Conservation (phyloP, 2,888 invertebrate species). For the Deilephila elpenor region DNA sequence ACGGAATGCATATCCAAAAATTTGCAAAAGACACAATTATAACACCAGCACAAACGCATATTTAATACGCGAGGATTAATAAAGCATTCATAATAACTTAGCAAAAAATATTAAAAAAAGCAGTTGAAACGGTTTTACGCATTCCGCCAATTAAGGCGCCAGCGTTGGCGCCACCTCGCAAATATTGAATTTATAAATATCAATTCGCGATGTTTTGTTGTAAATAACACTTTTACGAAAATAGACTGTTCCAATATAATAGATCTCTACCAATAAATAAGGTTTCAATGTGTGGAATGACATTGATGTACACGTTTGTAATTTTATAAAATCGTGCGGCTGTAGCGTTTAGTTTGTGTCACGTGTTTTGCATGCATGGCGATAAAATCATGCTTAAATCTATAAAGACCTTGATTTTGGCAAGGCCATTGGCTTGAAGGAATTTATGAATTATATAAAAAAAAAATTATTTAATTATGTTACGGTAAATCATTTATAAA, state of each 20-base stretch:
- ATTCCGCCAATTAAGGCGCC: conserved; percentile 22
- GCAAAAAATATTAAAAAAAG: neutral
- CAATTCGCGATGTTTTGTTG: conserved; percentile 18
- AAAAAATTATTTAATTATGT: neutral
- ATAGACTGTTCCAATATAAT: conserved; percentile 6
- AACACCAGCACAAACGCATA: conserved; percentile 1
- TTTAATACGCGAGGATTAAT: neutral
- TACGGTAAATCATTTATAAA: too few relatives aligned
- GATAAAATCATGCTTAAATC: neutral
- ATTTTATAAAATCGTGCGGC: neutral
- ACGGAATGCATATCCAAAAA: neutral
- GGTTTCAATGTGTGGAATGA: neutral
- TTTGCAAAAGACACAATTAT: neutral
- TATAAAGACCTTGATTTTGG: neutral
- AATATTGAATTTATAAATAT: conserved; percentile 27
- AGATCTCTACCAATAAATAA: neutral
- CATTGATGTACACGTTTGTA: conserved; percentile 1
- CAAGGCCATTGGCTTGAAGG: conserved; percentile 1
- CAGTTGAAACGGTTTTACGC: conserved; percentile 25
- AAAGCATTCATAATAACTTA: conserved; percentile 1
- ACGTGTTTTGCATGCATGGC: neutral
- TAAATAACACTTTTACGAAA: conserved; percentile 20
- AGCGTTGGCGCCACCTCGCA: conserved; percentile 20
- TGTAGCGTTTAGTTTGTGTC: neutral
- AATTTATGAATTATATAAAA: neutral